Evolutionary conservation across 2,888 invertebrate species (phyloP).

Genomic region (Phengaris alcon): DNA sequence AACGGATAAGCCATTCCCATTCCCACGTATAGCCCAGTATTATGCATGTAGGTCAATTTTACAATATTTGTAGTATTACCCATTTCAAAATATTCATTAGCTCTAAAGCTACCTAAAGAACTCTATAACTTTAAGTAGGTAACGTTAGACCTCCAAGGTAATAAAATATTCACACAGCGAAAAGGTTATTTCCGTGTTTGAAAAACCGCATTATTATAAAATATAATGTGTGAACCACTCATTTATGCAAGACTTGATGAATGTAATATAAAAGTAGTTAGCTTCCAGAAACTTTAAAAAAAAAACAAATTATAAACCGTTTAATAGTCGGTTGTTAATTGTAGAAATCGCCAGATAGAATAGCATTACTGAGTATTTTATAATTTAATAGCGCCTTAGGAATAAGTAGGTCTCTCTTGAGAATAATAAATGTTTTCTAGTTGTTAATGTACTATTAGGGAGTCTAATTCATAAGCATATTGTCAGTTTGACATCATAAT

Average conservation of each 20-base stretch:
- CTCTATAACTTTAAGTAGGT: neutral
- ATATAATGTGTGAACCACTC: neutral
- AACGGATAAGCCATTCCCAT: neutral
- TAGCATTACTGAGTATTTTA: neutral
- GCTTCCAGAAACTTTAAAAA: no score
- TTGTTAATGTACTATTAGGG: neutral
- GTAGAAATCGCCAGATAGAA: no score
- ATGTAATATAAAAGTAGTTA: neutral
- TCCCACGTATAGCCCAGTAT: neutral
- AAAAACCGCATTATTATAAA: neutral
- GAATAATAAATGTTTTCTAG: slow-evolving; percentile 14
- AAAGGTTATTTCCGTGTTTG: slow-evolving; percentile 16
- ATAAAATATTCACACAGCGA: neutral
- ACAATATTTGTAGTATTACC: neutral
- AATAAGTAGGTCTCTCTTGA: slow-evolving; percentile 8
- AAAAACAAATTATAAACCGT: no score
- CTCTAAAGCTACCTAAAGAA: neutral
- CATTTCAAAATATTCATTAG: neutral
- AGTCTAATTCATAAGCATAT: no score
- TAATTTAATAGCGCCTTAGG: neutral
- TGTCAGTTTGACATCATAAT: no score
- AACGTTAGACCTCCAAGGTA: slow-evolving; percentile 8
- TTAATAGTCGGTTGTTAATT: no score
- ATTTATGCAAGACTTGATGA: neutral
- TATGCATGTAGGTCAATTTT: slow-evolving; percentile 5